Evolutionary conservation across 2,113 vertebrate species (phyloP), one percentile per base, ranked within the genome.

Genomic region (Dromiciops gliroides): DNA sequence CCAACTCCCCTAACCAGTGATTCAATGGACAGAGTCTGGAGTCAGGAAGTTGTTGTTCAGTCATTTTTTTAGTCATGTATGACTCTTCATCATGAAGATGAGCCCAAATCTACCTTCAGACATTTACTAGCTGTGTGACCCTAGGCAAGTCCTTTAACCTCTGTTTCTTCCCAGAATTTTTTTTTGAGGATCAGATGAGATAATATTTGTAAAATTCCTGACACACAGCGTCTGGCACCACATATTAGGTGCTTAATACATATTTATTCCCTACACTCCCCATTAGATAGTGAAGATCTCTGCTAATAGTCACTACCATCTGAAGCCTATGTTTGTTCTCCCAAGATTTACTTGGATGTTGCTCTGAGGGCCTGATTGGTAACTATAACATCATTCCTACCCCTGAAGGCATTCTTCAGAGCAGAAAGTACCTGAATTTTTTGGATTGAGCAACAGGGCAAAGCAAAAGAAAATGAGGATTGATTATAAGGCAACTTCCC

Each of bases 341-440:
- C 37, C 67, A 44, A 44, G n/a, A 83, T 90, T 90, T 89, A 90
- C 50, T 25, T 50, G 88, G n/a, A 48, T 9, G 53, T 96, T 93
- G 47, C 1, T 7, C 2, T 44, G 93, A 97, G 75, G 0, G 31
- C 90, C 37, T 24, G 48, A 10, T 50, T 97, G 51, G 2, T 44
- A 53, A 48, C 0, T 90, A n/a, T 75, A 10, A n/a, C 89, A 14
- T 11, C 95, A 94, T 23, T 95, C 90, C 8, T 26, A 11, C 23
- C 50, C 47, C 1, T 95, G 0, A 28, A 8, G 67, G 53, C 31
- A 51, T 91, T 89, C 89, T 92, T 26, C 53, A 89, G 25, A 37
- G 0, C 2, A 44, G 47, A 89, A 75, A 19, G 94, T 95, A 96
- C 94, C 89, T 89, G 56, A 91, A 92, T 93, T 52, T 37, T 90